Base-by-base conservation (phyloP, 2,888 invertebrate species). In the Microplitis deprimator region DNA sequence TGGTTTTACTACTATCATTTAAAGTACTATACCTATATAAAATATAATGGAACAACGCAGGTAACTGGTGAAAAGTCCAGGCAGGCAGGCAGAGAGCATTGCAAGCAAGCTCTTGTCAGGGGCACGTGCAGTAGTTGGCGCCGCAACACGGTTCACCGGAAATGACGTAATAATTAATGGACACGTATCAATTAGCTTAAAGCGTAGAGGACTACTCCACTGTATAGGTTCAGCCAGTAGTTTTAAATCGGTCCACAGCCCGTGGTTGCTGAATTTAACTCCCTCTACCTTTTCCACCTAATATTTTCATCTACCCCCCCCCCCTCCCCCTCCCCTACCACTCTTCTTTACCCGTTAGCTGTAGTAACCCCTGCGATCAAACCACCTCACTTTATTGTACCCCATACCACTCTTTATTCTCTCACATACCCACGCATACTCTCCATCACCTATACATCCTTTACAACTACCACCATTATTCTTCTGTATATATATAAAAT, bases 101-200 rank as follows among this genome's bases (percentile, higher is more conserved):
- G 29, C 29, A 69, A 67, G 76, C 71, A 68, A 76, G 76, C 78
- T 79, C 79, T 82, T 88, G 88, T 88, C 88, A 88, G 81, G 80
- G 85, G 82, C 88, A 88, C 87, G 86, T 88, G 86, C 85, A 50
- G 50, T 50, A 50, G 41, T 41, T 80, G 73, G 83, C 78, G 82
- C 86, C 85, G 81, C 86, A 86, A 86, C 85, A 85, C 82, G 81
- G 83, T 83, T 85, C 86, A 83, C 83, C 85, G 87, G 84, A 87
- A 89, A 88, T 88, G 89, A 89, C 88, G 87, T 87, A 85, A 89
- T 89, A 89, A 89, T 89, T 89, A 89, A 89, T 89, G 87, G 88
- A 84, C 83, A 85, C 86, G 86, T 88, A 89, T 89, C 89, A 89
- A 89, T 89, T 89, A 88, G 86, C 85, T 82, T 81, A 79, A 77